Evolutionary conservation across 1,140 invertebrate genomes (phyloP), one percentile per base, ranked within the genome.

Genomic region (Leptestheria dahalacensis): DNA sequence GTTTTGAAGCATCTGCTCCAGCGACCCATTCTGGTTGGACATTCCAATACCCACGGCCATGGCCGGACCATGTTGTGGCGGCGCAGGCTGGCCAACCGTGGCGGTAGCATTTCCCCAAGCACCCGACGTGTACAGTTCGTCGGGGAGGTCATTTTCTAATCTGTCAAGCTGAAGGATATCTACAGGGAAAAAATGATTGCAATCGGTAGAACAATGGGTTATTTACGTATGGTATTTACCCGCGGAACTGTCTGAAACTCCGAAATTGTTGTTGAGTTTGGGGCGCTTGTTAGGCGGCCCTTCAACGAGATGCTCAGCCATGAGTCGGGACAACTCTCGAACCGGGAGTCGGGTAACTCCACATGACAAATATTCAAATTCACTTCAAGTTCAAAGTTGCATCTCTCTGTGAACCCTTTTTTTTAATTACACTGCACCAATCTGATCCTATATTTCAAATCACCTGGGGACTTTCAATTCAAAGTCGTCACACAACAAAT

Each of bases 251-350:
- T n/a, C n/a, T n/a, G n/a, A n/a, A n/a, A n/a, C n/a, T n/a, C n/a
- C n/a, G n/a, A n/a, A n/a, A n/a, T n/a, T n/a, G 76, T 91, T 88
- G 68, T 79, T 77, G 72, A 93, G 82, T 78, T 92, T 93, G 68
- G 82, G 82, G 81, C 89, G 85, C 81, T 95, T 94, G 71, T 82
- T 88, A 72, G 90, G 89, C 79, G 90, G 90, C 70, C 88, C 88
- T 79, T 95, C 89, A 72, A 90, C 86, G 75, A 91, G 81, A 79
- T 91, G 88, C 82, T 94, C 91, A 76, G 88, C 85, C 87, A 90
- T 91, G 77, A 75, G 71, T 75, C 33, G 15, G 33, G 15, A 15
- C 6, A 41, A 9, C 15, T 41, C 15, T 41, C 33, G n/a, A n/a
- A n/a, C n/a, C n/a, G n/a, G n/a, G n/a, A n/a, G n/a, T n/a, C n/a